Conservation (phyloP, 2,113 vertebrate genomes). For the Neotragus moschatus region DNA sequence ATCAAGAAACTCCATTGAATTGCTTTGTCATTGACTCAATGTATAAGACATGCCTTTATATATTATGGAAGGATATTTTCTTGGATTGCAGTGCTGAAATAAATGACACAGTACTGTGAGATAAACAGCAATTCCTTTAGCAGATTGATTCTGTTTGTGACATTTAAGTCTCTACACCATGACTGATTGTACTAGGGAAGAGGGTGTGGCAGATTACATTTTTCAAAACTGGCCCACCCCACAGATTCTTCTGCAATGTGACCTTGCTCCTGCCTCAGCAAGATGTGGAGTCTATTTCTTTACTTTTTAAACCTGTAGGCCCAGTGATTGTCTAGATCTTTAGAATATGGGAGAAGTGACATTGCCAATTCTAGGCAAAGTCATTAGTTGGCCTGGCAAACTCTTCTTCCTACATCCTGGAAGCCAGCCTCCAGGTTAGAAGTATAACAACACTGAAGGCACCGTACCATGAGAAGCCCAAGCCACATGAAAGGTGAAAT, state of each 20-base stretch:
- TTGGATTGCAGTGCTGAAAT: conserved; percentile 39
- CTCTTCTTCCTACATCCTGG: neutral
- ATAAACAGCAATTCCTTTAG: conserved; percentile 42
- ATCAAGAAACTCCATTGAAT: conserved; percentile 1
- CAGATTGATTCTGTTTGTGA: conserved; percentile 50
- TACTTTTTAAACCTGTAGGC: neutral
- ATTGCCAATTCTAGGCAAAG: neutral
- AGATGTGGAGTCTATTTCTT: neutral
- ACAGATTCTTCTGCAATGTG: neutral
- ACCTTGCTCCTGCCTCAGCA: neutral
- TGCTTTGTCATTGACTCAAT: neutral
- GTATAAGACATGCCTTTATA: conserved; percentile 12
- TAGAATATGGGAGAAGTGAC: neutral
- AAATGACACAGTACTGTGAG: conserved; percentile 48
- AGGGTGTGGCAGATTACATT: conserved; percentile 16
- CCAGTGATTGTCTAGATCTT: neutral
- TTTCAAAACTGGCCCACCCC: neutral
- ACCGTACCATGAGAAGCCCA: neutral
- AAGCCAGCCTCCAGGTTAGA: neutral
- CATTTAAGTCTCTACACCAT: conserved; percentile 45
- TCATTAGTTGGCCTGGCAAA: neutral
- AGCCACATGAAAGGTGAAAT: neutral
- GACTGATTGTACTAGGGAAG: neutral
- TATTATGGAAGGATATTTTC: conserved; percentile 22
- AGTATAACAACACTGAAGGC: neutral